Evolutionary conservation across 2,888 invertebrate species (phyloP), one percentile per base, ranked within the genome.

Genomic region (Adineta ricciae): DNA sequence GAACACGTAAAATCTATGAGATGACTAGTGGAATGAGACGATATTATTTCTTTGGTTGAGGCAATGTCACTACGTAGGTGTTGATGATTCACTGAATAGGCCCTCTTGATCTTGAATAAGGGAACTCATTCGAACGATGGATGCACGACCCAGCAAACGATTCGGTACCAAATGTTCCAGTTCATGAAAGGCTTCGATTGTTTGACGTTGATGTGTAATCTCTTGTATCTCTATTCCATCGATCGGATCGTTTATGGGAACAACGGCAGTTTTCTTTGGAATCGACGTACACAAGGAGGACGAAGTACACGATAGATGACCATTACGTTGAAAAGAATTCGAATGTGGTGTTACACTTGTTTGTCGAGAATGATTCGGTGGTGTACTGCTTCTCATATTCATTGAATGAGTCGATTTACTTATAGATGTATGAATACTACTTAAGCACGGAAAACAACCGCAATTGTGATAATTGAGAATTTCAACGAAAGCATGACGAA

Each of bases 381-480:
- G 41, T 41, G 78, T n/a, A n/a, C n/a, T n/a, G n/a, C n/a, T n/a
- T n/a, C n/a, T 78, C 0, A 32, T 41, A 41, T 38, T 78, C 78
- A 78, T 78, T 38, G 78, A 78, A 41, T 78, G n/a, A 78, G 0
- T 78, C 0, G 78, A 78, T 78, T 78, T 78, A 41, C 41, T 78
- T 11, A 78, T 41, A 41, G 78, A 78, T 78, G 78, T 78, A 41
- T 41, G 78, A 78, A 38, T 0, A 41, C 1, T 14, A n/a, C 3
- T 24, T 78, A n/a, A 38, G 36, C 38, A 41, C 41, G 78, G 24
- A 24, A 78, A 19, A 78, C 78, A 78, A 24, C 36, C 2, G 41
- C 78, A 78, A 78, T 78, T 78, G n/a, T 78, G 38, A 41, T 78
- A 78, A 78, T 78, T 21, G n/a, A 78, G 78, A 78, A 78, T 78